Percentiles rank a stretch among this genome's conserved stretches.
Conservation (phyloP, 1,140 invertebrate species). For the Zaprionus kolodkinae region DNA sequence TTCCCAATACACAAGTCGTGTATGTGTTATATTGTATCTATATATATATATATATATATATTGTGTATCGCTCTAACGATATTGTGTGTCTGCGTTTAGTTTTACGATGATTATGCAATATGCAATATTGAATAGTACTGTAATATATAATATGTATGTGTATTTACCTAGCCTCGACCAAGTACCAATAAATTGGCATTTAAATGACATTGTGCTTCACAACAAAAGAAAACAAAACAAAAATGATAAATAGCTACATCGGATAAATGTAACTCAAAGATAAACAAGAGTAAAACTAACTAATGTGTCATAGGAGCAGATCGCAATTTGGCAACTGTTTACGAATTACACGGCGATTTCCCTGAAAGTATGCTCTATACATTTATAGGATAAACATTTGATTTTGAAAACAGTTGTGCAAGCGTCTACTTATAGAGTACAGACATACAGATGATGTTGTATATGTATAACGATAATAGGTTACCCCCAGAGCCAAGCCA, state of each 20-base stretch:
- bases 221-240: slow-evolving; percentile 20
- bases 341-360: not conserved
- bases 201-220: slow-evolving; percentile 78
- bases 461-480: slow-evolving; percentile 1
- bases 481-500: slow-evolving; percentile 3
- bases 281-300: slow-evolving; percentile 13
- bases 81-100: slow-evolving; percentile 26
- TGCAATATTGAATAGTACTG: slow-evolving; percentile 20
- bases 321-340: not conserved
- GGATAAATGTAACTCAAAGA: slow-evolving; percentile 28
- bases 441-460: slow-evolving; percentile 3
- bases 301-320: slow-evolving; percentile 64
- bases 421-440: slow-evolving; percentile 1
- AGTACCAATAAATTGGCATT: slow-evolving; percentile 82
- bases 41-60: slow-evolving; percentile 47
- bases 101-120: slow-evolving; percentile 13
- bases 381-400: no score
- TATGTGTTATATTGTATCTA: slow-evolving; percentile 30
- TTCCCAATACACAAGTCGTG: slow-evolving; percentile 31
- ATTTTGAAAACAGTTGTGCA: not conserved
- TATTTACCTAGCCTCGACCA: slow-evolving; percentile 73
- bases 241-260: slow-evolving; percentile 44
- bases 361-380: not conserved
- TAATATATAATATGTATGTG: slow-evolving; percentile 52
- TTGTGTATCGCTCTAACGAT: slow-evolving; percentile 5